These are phyloP conservation scores for Odontothrips loti DNA, from an alignment of 2,888 invertebrate species.

Conservation along the genomic window DNA sequence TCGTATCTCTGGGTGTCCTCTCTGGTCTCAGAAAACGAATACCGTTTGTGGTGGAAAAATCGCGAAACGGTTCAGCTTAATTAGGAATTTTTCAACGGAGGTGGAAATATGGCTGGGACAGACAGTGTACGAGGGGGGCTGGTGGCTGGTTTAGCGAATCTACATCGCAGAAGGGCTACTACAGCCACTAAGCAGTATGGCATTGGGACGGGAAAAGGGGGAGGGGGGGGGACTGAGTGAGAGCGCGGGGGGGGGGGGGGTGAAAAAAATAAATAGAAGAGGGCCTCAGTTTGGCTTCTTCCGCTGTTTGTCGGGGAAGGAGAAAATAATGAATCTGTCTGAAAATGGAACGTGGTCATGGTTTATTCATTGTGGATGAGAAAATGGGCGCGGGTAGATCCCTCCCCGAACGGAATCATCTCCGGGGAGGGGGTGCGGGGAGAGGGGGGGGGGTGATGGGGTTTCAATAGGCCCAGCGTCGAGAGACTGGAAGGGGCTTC, in stretches of 20 bases:
- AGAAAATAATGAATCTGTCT: slow-evolving; percentile 22
- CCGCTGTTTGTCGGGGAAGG: slow-evolving; percentile 8
- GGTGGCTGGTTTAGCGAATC: too few species aligned
- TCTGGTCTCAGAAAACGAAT: too few species aligned
- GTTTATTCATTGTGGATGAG: slow-evolving; percentile 24
- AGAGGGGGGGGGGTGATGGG: not conserved
- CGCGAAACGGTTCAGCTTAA: too few species aligned
- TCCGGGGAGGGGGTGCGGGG: not conserved
- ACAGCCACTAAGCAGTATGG: too few species aligned
- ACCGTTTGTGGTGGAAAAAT: too few species aligned
- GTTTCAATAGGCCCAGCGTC: not conserved
- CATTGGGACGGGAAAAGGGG: too few species aligned
- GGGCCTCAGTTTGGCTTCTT: slow-evolving; percentile 13
- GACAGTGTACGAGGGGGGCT: too few species aligned
- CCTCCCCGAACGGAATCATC: not conserved
- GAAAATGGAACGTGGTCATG: not conserved
- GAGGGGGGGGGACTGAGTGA: not conserved
- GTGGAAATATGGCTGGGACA: too few species aligned
- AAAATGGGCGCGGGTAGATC: slow-evolving; percentile 3
- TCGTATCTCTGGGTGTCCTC: too few species aligned
- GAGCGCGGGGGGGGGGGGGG: not conserved
- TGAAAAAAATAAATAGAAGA: not conserved
- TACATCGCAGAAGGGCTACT: too few species aligned
- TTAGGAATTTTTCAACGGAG: too few species aligned
- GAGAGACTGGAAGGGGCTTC: too few species aligned